Conservation (phyloP, 2,797 vertebrate genomes). For the Craterocephalus amniculus region DNA sequence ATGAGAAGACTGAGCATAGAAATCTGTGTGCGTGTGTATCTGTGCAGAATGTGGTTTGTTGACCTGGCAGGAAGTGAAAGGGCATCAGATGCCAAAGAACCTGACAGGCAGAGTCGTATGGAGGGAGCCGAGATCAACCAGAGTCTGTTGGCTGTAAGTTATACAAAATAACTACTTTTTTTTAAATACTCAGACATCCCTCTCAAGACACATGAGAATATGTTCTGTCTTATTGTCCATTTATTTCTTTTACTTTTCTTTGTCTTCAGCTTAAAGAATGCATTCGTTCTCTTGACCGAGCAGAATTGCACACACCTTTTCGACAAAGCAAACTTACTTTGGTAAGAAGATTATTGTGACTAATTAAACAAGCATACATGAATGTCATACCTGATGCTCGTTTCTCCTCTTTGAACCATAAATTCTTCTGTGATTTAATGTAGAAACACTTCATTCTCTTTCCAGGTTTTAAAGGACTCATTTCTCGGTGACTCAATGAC, state of each 20-base stretch:
- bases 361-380: background rate
- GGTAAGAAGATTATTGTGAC: conserved; percentile 72
- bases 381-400: background rate
- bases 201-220: background rate
- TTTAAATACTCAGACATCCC: conserved; percentile 2
- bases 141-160: conserved; percentile 91
- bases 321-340: conserved; percentile 94
- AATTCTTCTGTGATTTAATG: background rate
- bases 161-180: conserved; percentile 1
- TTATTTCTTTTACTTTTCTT: conserved; percentile 1
- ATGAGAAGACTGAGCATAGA: conserved; percentile 9
- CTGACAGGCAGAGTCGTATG: conserved; percentile 89
- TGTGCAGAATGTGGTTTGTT: conserved; percentile 91
- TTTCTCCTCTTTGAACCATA: background rate
- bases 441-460: conserved; percentile 11
- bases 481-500: conserved; percentile 93
- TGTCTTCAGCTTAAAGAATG: conserved; percentile 91
- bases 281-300: conserved; percentile 91
- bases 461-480: conserved; percentile 91
- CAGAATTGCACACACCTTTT: conserved; percentile 90
- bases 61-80: conserved; percentile 95
- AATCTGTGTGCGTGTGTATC: conserved; percentile 23
- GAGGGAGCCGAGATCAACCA: conserved; percentile 96
- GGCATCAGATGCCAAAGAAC: conserved; percentile 89
- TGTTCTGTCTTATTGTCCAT: background rate